Evolutionary conservation across 2,888 invertebrate species (phyloP), one percentile per base, ranked within the genome.

Genomic region (Cephalotes varians): DNA sequence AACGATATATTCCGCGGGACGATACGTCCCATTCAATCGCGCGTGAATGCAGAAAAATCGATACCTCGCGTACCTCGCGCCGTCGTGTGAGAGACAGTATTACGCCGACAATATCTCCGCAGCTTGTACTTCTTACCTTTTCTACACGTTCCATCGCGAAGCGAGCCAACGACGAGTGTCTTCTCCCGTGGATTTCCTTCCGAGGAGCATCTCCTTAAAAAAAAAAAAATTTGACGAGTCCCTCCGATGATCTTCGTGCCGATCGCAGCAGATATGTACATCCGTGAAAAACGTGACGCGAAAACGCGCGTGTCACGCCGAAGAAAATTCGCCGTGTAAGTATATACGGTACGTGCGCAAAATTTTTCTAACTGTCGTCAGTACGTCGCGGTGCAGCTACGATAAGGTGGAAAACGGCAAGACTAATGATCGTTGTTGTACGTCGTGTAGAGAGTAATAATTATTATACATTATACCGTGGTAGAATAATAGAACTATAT

Each of bases 21-120:
- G 31, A 49, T 83, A 51, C 34, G 81, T 79, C 76, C 71, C 74
- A 56, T 69, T 85, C 56, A 69, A 54, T 72, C 67, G 67, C 64
- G 51, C 74, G 54, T 58, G 47, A 76, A 81, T 47, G 76, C 71
- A 56, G 31, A 58, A 60, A 82, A 69, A 49, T 83, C 79, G 74
- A 81, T 81, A 62, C 60, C 56, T n/a, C 77, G 77, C 72, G 67
- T 64, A 64, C 37, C 64, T n/a, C 54, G 51, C 71, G 58, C 56
- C 60, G 65, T 83, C 81, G 56, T 73, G 83, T 64, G 74, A 64
- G 77, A 85, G 83, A 34, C 73, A 64, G 86, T 85, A 79, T 87
- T 87, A 83, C 79, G 84, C 28, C 87, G 81, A 80, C 85, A 88
- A 87, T 85, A 82, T 71, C 44, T 79, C 44, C 77, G 69, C 77